Evolutionary conservation across 2,113 vertebrate genomes (phyloP).

Genomic region (Tenebrosternarchus preto): DNA sequence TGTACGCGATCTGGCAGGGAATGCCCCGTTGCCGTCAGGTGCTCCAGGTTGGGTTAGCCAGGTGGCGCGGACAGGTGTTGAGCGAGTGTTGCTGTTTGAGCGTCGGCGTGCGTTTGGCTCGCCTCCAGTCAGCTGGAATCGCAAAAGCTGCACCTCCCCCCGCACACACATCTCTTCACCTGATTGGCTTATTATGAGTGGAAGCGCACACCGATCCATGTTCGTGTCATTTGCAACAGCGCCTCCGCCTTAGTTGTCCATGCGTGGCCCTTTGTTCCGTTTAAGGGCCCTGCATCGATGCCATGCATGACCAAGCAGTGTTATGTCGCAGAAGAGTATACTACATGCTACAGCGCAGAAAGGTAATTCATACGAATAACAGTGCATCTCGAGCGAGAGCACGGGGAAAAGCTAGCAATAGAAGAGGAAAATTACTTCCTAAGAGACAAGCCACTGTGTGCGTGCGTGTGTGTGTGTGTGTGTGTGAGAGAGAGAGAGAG

Average conservation of each 20-base stretch:
- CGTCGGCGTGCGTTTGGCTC: constrained; percentile 86
- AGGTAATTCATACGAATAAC: constrained; percentile 41
- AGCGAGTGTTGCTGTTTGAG: constrained; percentile 84
- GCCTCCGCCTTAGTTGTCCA: constrained; percentile 68
- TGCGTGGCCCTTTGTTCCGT: constrained; percentile 60
- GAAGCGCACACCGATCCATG: constrained; percentile 58
- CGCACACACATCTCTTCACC: constrained; percentile 60
- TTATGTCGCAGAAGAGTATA: constrained; percentile 17
- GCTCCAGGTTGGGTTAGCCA: constrained; percentile 86
- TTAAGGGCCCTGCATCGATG: constrained; percentile 41
- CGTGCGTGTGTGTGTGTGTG: no score
- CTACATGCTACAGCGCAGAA: constrained; percentile 38
- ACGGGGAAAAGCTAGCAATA: constrained; percentile 21
- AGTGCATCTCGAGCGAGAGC: constrained; percentile 5
- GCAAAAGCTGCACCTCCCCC: constrained; percentile 77
- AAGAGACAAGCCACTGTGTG: neutral
- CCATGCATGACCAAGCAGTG: constrained; percentile 45
- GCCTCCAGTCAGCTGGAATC: constrained; percentile 81
- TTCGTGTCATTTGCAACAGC: constrained; percentile 55
- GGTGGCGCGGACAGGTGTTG: constrained; percentile 95
- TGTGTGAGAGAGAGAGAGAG: neutral
- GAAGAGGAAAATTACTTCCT: constrained; percentile 47
- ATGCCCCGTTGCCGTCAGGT: constrained; percentile 32
- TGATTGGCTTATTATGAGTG: constrained; percentile 79
- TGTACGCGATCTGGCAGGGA: constrained; percentile 2